Evolutionary conservation across 2,113 vertebrate species (phyloP).

Genomic region (Takifugu flavidus): DNA sequence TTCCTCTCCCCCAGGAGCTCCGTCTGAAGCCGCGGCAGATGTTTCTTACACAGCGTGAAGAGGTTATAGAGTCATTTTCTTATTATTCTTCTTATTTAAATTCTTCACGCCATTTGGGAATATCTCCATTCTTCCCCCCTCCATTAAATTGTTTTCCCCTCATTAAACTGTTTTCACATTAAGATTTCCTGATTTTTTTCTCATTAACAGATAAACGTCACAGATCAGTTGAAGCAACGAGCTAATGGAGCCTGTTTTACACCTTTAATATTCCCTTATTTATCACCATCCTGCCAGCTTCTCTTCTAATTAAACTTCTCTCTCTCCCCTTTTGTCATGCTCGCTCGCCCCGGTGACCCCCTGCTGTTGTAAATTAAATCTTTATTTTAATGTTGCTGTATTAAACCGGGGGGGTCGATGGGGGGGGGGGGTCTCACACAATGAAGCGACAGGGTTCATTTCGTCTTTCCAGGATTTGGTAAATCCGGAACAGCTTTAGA

Average conservation of each 20-base stretch:
- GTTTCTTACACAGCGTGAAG: background rate
- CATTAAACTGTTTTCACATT: slow-evolving; percentile 49
- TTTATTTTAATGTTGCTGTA: slow-evolving; percentile 33
- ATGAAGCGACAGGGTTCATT: slow-evolving; percentile 64
- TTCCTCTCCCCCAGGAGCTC: background rate
- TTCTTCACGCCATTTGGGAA: slow-evolving; percentile 12
- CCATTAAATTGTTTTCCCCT: slow-evolving; percentile 23
- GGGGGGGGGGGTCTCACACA: slow-evolving; percentile 40
- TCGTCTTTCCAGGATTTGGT: slow-evolving; percentile 64
- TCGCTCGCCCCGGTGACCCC: slow-evolving; percentile 51
- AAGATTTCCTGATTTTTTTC: slow-evolving; percentile 19
- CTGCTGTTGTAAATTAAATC: slow-evolving; percentile 58
- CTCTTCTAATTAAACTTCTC: background rate
- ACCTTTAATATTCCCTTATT: slow-evolving; percentile 30
- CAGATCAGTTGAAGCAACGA: slow-evolving; percentile 34
- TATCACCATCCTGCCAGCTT: background rate
- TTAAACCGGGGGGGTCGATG: slow-evolving; percentile 36
- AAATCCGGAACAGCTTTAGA: slow-evolving; percentile 72
- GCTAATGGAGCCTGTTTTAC: background rate
- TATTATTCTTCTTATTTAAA: slow-evolving; percentile 14
- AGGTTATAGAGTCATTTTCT: slow-evolving; percentile 17
- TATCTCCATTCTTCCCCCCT: slow-evolving; percentile 9
- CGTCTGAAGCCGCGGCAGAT: background rate
- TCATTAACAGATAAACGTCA: slow-evolving; percentile 28
- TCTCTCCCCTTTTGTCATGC: slow-evolving; percentile 16